These are phyloP conservation scores for Ariopsis seemanni DNA, from an alignment of 2,113 vertebrate genomes.

Conservation along the genomic window DNA sequence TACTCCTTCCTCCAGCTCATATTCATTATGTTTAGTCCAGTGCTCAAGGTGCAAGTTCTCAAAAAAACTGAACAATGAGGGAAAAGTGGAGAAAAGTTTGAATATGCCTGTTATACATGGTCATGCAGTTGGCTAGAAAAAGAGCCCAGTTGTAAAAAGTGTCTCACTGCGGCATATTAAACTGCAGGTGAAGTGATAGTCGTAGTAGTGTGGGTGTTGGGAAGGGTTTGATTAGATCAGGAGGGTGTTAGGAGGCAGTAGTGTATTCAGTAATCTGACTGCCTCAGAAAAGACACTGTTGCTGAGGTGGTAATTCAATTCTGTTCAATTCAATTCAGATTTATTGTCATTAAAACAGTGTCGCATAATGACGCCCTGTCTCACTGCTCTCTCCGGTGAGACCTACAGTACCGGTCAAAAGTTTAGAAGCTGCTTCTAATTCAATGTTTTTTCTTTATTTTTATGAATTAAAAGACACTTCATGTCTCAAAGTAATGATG, in stretches of 20 bases:
- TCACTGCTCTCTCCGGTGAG: neutral
- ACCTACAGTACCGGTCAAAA: neutral
- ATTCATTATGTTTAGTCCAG: neutral
- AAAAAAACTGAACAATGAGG: neutral
- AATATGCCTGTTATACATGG: neutral
- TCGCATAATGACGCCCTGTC: neutral
- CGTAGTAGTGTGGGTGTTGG: neutral
- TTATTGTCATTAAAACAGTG: neutral
- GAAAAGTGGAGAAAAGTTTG: neutral
- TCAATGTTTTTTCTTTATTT: too few relatives aligned
- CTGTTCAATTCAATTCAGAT: neutral
- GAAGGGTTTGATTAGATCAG: neutral
- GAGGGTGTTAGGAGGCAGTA: neutral
- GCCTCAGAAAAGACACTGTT: neutral
- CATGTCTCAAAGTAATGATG: too few relatives aligned
- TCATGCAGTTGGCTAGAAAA: neutral
- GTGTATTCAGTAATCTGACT: neutral
- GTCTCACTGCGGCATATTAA: neutral
- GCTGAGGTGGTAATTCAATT: neutral
- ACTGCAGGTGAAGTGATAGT: neutral
- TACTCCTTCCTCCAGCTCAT: neutral
- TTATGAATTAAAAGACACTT: too few relatives aligned
- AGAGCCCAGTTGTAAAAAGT: neutral
- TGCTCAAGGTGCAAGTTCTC: neutral
- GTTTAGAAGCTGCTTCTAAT: too few relatives aligned